Conservation (phyloP, 2,113 vertebrate genomes). For the Entelurus aequoreus region DNA sequence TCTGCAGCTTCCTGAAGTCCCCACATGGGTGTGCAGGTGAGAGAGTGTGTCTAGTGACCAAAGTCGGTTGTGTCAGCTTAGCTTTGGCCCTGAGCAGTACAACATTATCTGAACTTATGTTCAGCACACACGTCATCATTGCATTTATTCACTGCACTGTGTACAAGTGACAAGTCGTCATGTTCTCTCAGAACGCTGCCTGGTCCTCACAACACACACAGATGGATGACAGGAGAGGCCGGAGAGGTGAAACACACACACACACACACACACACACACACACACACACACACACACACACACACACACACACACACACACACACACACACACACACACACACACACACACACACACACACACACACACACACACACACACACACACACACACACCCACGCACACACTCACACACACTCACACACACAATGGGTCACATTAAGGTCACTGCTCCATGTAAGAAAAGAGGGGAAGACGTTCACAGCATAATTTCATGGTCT, state of each 20-base stretch:
- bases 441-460: neutral
- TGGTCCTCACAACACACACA: neutral
- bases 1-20: too few relatives aligned
- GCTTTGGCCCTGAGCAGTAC: too few relatives aligned
- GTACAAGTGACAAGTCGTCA: neutral
- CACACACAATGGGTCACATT: neutral
- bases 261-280: conserved; percentile 2
- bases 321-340: neutral
- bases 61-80: too few relatives aligned
- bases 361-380: neutral
- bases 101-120: too few relatives aligned
- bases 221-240: neutral
- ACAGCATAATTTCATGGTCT: neutral
- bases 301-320: neutral
- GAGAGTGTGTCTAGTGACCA: too few relatives aligned
- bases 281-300: neutral
- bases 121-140: too few relatives aligned
- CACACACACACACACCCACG: neutral
- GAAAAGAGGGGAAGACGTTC: neutral
- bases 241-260: neutral
- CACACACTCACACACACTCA: conserved; percentile 4
- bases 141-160: neutral
- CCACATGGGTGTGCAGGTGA: too few relatives aligned
- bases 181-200: neutral
- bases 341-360: neutral